These are phyloP conservation scores for Megaceryle torquata DNA, from an alignment of 2,113 vertebrate genomes.

Conservation along the genomic window DNA sequence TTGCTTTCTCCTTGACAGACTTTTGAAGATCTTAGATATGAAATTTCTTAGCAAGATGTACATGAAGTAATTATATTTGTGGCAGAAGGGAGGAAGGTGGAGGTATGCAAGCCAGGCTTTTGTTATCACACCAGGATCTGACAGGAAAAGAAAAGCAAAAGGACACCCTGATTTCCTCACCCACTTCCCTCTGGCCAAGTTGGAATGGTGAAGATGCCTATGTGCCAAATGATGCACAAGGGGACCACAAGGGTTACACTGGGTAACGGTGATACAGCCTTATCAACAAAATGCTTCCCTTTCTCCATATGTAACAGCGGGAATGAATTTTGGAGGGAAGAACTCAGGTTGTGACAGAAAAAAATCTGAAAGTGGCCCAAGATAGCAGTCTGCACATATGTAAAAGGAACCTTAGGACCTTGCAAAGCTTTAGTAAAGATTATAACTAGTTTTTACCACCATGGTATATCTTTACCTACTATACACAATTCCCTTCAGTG, in stretches of 20 bases:
- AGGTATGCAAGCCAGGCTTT: background rate
- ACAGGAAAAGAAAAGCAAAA: background rate
- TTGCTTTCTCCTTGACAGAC: conserved; percentile 22
- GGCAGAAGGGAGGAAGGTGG: background rate
- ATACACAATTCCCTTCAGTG: background rate
- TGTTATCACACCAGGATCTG: background rate
- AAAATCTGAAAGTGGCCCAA: background rate
- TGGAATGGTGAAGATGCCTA: background rate
- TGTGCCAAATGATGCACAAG: fast-evolving
- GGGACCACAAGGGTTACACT: fast-evolving
- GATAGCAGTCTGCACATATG: background rate
- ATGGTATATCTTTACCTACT: background rate
- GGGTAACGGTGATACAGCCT: background rate
- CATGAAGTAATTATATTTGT: background rate
- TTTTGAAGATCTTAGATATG: background rate
- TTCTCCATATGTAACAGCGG: background rate
- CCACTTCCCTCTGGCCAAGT: background rate
- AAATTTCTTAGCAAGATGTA: background rate
- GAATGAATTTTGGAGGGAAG: background rate
- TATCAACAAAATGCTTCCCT: background rate
- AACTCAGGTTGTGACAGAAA: background rate
- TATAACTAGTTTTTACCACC: background rate
- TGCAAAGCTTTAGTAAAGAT: background rate
- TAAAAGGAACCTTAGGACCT: background rate
- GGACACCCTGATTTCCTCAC: background rate